phyloP scores from a whole-genome alignment of 2,113 vertebrate species.

The Phalacrocorax brasilianus region DNA sequence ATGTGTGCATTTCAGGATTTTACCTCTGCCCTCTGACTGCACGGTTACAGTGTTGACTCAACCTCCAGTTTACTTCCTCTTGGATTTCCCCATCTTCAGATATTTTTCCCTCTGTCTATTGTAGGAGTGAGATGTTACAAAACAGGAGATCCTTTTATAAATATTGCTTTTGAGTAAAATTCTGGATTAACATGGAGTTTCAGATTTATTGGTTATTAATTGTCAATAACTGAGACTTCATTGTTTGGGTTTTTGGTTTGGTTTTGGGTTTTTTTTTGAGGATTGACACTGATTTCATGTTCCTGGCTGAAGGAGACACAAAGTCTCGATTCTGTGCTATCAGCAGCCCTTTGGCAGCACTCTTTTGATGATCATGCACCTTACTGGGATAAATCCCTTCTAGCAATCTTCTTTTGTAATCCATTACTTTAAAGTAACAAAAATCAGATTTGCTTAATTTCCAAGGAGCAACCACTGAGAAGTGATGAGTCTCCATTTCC shows the following conservation, averaged over 20 bases:
- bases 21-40: neutral
- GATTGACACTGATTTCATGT: neutral
- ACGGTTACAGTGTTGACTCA: neutral
- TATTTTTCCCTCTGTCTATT: slow-evolving; percentile 1
- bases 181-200: neutral
- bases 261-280: neutral
- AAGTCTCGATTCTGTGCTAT: neutral
- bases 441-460: neutral
- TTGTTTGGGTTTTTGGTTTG: too few species aligned
- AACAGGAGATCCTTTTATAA: neutral
- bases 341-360: neutral
- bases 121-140: neutral
- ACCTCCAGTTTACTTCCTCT: slow-evolving; percentile 21
- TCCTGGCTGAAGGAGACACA: neutral
- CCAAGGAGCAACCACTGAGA: neutral
- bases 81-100: neutral
- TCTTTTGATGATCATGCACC: neutral
- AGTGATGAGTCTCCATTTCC: neutral
- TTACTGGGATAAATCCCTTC: neutral
- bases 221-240: neutral
- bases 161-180: neutral
- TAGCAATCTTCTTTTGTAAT: neutral
- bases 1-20: slow-evolving; percentile 5
- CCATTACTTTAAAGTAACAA: neutral
- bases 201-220: neutral